Conservation (phyloP, 2,113 vertebrate genomes). For the Acanthochromis polyacanthus region DNA sequence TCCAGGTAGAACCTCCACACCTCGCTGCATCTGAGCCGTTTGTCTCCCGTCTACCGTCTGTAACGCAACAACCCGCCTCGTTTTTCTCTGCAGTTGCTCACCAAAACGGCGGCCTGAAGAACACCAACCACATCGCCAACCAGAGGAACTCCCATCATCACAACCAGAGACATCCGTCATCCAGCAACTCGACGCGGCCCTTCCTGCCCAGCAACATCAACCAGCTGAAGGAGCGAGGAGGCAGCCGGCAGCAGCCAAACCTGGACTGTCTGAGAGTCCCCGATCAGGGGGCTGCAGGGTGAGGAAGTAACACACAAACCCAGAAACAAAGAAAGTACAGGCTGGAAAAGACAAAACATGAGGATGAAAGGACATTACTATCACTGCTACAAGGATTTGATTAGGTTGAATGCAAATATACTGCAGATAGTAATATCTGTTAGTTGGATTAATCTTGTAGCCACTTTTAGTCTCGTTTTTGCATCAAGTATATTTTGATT, state of each 20-base stretch:
- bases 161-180: conserved; percentile 82
- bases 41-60: background rate
- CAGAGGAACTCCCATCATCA: conserved; percentile 82
- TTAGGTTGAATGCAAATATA: background rate
- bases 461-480: background rate
- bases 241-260: conserved; percentile 87
- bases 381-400: background rate
- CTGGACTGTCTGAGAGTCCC: conserved; percentile 95
- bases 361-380: background rate
- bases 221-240: conserved; percentile 78
- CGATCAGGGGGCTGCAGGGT: conserved; percentile 97
- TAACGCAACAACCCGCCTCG: background rate
- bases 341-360: background rate
- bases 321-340: conserved; percentile 4
- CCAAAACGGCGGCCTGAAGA: conserved; percentile 91
- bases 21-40: background rate
- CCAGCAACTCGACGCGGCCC: conserved; percentile 82
- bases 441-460: background rate
- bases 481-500: too few species aligned
- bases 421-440: background rate
- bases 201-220: conserved; percentile 86
- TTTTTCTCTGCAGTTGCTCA: conserved; percentile 82
- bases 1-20: conserved; percentile 84
- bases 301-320: conserved; percentile 71
- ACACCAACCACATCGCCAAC: conserved; percentile 75